These are phyloP conservation scores for Bombus picipes DNA, from an alignment of 1,140 invertebrate genomes.

Conservation along the genomic window DNA sequence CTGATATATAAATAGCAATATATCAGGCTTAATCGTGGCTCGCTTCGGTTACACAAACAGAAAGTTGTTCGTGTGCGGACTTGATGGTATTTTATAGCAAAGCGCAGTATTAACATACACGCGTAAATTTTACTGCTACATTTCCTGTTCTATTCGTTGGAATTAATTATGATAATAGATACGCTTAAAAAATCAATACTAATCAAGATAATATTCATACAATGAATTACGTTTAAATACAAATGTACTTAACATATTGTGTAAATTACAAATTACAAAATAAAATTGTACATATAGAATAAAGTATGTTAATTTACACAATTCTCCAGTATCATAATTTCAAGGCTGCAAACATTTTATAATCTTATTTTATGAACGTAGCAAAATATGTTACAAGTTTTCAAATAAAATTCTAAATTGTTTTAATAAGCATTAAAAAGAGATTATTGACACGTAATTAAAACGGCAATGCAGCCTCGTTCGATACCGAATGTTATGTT, in stretches of 20 bases:
- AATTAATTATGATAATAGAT: background rate
- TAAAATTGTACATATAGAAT: too few relatives aligned
- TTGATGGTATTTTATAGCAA: constrained; percentile 21
- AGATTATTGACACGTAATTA: background rate
- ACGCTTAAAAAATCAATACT: background rate
- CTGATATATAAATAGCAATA: constrained; percentile 44
- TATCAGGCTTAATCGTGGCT: constrained; percentile 35
- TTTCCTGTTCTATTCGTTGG: background rate
- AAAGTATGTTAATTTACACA: background rate
- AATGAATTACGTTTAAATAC: background rate
- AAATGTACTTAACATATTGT: background rate
- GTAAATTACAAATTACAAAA: background rate
- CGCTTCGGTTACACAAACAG: constrained; percentile 7
- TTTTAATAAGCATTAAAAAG: background rate
- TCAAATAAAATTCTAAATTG: background rate
- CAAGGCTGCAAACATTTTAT: background rate
- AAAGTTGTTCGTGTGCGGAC: constrained; percentile 12
- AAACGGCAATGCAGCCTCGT: background rate
- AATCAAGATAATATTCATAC: background rate
- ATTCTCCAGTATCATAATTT: background rate
- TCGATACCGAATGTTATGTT: constrained; percentile 1
- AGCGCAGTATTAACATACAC: background rate
- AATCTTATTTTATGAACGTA: background rate
- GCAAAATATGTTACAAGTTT: too few relatives aligned
- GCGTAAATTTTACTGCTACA: background rate